Percentiles rank a stretch among this genome's conserved stretches.
Evolutionary conservation across 2,113 vertebrate genomes (phyloP).

Genomic region (Vicugna pacos): DNA sequence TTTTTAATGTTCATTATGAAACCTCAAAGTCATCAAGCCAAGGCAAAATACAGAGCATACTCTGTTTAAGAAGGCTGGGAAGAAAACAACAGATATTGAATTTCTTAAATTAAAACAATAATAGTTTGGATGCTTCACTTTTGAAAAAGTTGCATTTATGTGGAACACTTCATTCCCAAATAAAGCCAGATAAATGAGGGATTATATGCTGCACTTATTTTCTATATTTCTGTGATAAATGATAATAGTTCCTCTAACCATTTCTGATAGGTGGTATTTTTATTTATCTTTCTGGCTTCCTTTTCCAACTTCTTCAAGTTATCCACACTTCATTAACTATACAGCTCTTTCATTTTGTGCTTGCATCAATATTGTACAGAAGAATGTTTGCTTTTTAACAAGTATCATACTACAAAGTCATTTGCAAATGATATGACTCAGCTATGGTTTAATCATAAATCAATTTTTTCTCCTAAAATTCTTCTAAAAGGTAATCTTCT

Average conservation of each 20-base stretch:
- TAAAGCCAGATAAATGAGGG: neutral
- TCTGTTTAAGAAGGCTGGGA: neutral
- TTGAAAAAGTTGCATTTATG: neutral
- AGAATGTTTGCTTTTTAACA: neutral
- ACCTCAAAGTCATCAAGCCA: neutral
- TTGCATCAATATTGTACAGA: neutral
- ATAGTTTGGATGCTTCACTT: neutral
- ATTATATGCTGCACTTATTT: neutral
- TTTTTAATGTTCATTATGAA: neutral
- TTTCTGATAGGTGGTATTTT: neutral
- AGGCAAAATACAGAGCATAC: neutral
- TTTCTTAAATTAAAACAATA: conserved; percentile 6
- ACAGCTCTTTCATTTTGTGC: neutral
- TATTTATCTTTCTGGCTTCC: neutral
- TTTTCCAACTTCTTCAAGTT: neutral
- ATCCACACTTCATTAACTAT: neutral
- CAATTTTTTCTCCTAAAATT: conserved; percentile 13
- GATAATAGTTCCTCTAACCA: neutral
- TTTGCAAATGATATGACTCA: neutral
- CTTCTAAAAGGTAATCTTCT: neutral
- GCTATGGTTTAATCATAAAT: neutral
- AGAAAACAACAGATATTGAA: conserved; percentile 2
- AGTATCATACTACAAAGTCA: neutral
- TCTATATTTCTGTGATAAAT: conserved; percentile 31
- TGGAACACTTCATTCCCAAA: neutral